Conservation (phyloP, 1,140 invertebrate genomes). For the Trichomalopsis sarcophagae region DNA sequence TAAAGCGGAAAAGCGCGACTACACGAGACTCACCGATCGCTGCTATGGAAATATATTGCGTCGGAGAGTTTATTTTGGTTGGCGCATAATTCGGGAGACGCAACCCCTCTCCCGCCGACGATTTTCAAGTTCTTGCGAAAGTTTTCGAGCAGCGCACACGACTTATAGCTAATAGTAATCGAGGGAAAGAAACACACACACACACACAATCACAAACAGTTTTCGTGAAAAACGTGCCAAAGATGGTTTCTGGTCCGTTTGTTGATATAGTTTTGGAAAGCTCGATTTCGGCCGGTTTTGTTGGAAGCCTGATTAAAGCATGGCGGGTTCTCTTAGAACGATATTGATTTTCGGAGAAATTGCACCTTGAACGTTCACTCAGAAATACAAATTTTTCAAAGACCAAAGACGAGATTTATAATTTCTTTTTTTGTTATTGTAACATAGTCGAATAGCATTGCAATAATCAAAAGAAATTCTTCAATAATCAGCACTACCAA, state of each 20-base stretch:
- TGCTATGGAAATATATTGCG: conserved; percentile 10
- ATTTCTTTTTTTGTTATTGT: too few species aligned
- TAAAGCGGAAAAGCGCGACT: background rate
- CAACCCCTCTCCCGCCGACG: background rate
- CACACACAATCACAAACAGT: background rate
- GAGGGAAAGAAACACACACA: background rate
- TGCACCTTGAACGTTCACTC: background rate
- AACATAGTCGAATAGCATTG: too few species aligned
- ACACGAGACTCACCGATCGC: conserved; percentile 1
- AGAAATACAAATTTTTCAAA: too few species aligned
- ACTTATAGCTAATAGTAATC: background rate
- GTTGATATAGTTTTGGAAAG: background rate
- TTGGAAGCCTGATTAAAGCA: background rate
- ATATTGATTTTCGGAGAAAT: background rate
- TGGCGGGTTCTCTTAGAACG: background rate
- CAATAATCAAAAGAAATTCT: background rate
- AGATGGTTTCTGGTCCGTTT: background rate
- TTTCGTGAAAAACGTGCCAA: conserved; percentile 22
- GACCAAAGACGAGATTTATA: too few species aligned
- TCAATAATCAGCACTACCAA: background rate
- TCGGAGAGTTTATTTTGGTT: conserved; percentile 43
- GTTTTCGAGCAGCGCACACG: background rate
- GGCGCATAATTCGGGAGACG: conserved; percentile 5
- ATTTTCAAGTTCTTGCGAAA: conserved; percentile 36
- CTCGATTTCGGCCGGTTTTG: background rate